Conservation (phyloP, 2,797 vertebrate species). For the Cynodonichthys magdalenae region DNA sequence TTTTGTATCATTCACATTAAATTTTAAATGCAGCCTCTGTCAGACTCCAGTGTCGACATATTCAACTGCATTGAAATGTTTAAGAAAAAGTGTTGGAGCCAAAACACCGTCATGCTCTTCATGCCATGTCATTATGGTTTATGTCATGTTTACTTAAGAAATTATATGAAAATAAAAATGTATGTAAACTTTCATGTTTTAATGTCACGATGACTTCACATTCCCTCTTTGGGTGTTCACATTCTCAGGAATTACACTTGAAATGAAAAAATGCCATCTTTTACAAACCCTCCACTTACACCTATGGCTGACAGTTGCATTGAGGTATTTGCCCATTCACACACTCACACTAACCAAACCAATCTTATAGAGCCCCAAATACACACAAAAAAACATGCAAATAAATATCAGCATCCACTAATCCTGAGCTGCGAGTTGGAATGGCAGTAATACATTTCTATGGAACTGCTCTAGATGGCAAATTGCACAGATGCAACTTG, state of each 20-base stretch:
- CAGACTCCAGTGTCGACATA: too few relatives aligned
- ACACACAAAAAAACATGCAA: conserved; percentile 49
- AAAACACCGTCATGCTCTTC: not conserved
- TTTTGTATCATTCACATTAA: too few relatives aligned
- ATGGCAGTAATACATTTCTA: conserved; percentile 76
- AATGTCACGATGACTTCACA: conserved; percentile 22
- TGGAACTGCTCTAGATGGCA: conserved; percentile 78
- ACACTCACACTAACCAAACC: conserved; percentile 44
- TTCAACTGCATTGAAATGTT: too few relatives aligned
- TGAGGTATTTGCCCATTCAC: conserved; percentile 68
- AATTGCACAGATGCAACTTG: conserved; percentile 82
- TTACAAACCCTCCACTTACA: conserved; percentile 55
- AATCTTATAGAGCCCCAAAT: conserved; percentile 38
- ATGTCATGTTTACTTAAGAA: conserved; percentile 1
- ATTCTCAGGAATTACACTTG: conserved; percentile 24
- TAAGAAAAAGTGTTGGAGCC: too few relatives aligned
- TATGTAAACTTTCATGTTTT: conserved; percentile 28
- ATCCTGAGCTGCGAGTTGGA: conserved; percentile 70
- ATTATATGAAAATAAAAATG: conserved; percentile 27
- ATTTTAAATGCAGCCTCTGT: too few relatives aligned
- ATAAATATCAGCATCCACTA: conserved; percentile 64
- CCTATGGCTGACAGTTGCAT: conserved; percentile 66
- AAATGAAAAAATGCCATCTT: conserved; percentile 53
- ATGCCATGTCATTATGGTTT: conserved; percentile 1
- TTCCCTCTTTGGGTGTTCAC: conserved; percentile 2